Conservation (phyloP, 2,888 invertebrate species). For the Plutella xylostella region DNA sequence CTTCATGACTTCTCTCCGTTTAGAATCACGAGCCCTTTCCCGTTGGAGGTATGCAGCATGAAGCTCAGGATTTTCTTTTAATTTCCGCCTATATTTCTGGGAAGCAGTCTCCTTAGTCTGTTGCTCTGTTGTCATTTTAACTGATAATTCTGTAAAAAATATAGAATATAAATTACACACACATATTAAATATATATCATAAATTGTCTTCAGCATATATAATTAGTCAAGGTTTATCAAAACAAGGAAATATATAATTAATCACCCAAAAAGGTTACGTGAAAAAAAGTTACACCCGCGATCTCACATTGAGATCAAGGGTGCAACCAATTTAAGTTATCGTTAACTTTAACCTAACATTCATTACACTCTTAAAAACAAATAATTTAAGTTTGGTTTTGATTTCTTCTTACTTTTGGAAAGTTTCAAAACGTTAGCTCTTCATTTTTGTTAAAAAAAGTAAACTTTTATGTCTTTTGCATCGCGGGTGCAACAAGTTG, state of each 20-base stretch:
- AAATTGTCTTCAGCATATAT: too few relatives aligned
- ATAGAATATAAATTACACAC: conserved; percentile 6
- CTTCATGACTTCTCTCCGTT: conserved; percentile 19
- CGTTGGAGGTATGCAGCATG: conserved; percentile 16
- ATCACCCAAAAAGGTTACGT: conserved; percentile 11
- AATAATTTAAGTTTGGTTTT: conserved; percentile 9
- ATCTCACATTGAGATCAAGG: conserved; percentile 5
- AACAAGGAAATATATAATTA: conserved; percentile 1
- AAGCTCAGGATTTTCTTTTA: conserved; percentile 19
- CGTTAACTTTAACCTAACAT: conserved; percentile 12
- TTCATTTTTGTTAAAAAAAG: neutral
- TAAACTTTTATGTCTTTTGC: conserved; percentile 12
- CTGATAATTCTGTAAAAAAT: conserved; percentile 14
- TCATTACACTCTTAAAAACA: conserved; percentile 10
- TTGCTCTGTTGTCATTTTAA: conserved; percentile 8
- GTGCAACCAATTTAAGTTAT: conserved; percentile 15
- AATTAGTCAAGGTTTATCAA: neutral
- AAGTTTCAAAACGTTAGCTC: conserved; percentile 8
- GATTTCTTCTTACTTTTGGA: conserved; percentile 14
- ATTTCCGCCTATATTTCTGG: conserved; percentile 20
- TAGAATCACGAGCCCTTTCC: conserved; percentile 19
- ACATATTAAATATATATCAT: conserved; percentile 8
- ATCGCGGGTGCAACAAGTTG: conserved; percentile 15
- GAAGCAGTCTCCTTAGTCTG: conserved; percentile 19
- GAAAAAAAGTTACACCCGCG: conserved; percentile 15